Evolutionary conservation across 1,140 invertebrate genomes (phyloP), one percentile per base, ranked within the genome.

Genomic region (Caenorhabditis brenneri): DNA sequence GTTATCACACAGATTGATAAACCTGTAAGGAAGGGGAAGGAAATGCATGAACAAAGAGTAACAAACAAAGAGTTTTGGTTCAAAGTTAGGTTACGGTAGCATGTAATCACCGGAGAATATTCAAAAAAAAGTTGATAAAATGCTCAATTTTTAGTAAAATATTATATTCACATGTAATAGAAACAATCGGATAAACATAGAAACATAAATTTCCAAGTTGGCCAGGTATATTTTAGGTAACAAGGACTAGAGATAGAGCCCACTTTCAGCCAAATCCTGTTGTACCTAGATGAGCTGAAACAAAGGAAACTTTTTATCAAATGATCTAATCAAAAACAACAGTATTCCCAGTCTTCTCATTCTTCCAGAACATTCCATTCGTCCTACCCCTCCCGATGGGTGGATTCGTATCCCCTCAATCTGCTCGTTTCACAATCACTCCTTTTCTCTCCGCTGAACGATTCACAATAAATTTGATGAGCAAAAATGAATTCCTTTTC

Each of bases 311-410:
- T n/a, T 51, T 2, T 6, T 19, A 51, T 51, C n/a, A n/a, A n/a
- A n/a, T n/a, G n/a, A n/a, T n/a, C n/a, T n/a, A n/a, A n/a, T n/a
- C n/a, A n/a, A n/a, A n/a, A n/a, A n/a, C n/a, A n/a, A n/a, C n/a
- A n/a, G n/a, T n/a, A n/a, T n/a, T 51, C 2, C 22, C 49, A 16
- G 49, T 81, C 29, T 5, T 22, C 53, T 0, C 29, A 36, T 39
- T 51, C 22, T 85, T 84, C 42, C 82, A 85, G 84, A 55, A 22
- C 19, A n/a, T 86, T 58, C 84, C 84, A 31, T 86, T 83, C 58
- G 49, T 33, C 7, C 58, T 79, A 2, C 49, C 49, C 31, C 29
- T 86, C 6, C 65, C 31, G 0, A 15, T 33, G 0, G 29, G 33
- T 0, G 82, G 84, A n/a, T 83, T 86, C 22, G 69, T 80, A 4